Percentiles rank a stretch among this genome's conserved stretches.
These are phyloP conservation scores for Episyrphus balteatus DNA, from an alignment of 1,140 invertebrate species.

Conservation along the genomic window DNA sequence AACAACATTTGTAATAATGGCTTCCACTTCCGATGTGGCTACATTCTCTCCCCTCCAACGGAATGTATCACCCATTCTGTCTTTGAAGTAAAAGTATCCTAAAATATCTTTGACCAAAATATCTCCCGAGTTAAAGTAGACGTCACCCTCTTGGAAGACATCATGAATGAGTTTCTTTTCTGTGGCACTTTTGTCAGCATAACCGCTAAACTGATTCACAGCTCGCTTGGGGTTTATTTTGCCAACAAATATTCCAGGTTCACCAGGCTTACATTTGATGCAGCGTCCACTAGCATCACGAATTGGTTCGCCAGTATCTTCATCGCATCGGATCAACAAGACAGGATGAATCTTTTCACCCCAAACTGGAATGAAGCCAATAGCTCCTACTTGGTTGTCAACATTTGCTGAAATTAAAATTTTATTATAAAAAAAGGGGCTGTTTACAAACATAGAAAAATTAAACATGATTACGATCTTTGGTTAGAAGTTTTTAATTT, in stretches of 20 bases:
- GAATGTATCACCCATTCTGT: constrained; percentile 92
- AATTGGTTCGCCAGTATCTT: constrained; percentile 66
- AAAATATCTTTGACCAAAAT: constrained; percentile 81
- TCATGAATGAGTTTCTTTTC: constrained; percentile 82
- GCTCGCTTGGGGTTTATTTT: constrained; percentile 67
- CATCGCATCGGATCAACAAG: constrained; percentile 64
- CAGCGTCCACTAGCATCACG: constrained; percentile 65
- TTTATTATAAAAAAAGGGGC: no score
- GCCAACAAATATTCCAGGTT: constrained; percentile 60
- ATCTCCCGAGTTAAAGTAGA: constrained; percentile 87
- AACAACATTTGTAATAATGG: constrained; percentile 71
- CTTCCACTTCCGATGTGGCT: constrained; percentile 92
- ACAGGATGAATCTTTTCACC: constrained; percentile 50
- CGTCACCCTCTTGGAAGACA: constrained; percentile 79
- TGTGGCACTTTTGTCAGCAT: constrained; percentile 79
- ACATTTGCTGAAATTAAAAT: constrained; percentile 63
- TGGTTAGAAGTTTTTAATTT: no score
- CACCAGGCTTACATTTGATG: constrained; percentile 61
- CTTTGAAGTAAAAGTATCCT: constrained; percentile 92
- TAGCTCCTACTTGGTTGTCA: constrained; percentile 76
- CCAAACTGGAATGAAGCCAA: constrained; percentile 78
- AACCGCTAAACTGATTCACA: constrained; percentile 63
- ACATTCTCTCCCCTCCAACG: constrained; percentile 95
- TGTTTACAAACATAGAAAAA: no score
- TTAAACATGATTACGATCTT: no score